Percentiles rank a stretch among this genome's conserved stretches.
phyloP scores from a whole-genome alignment of 1,140 invertebrate genomes.

The Aphelinus certus region DNA sequence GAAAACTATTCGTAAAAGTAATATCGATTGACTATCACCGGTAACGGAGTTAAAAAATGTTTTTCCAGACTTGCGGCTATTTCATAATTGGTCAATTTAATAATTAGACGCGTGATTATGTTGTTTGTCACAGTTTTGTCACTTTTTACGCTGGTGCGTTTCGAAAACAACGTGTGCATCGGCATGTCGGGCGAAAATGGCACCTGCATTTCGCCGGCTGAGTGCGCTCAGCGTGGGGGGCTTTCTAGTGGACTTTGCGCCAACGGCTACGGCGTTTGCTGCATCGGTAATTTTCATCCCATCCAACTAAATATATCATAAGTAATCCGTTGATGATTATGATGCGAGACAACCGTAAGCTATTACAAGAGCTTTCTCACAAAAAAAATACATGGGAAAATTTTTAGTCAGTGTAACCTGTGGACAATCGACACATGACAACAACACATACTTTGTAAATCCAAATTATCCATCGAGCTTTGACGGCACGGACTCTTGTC shows the following conservation, averaged over 20 bases:
- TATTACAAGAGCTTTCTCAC: neutral
- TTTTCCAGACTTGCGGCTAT: no score
- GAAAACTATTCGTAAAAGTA: no score
- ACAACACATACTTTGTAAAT: conserved; percentile 87
- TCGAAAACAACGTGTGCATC: conserved; percentile 75
- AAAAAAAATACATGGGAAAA: neutral
- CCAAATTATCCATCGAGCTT: conserved; percentile 78
- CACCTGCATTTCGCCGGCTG: conserved; percentile 75
- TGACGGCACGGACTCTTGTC: conserved; percentile 83
- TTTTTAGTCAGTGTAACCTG: conserved; percentile 77
- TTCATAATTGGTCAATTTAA: no score
- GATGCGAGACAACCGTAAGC: neutral
- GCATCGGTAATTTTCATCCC: conserved; percentile 69
- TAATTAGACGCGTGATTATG: neutral
- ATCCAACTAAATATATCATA: neutral
- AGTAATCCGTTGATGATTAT: neutral
- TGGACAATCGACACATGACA: conserved; percentile 78
- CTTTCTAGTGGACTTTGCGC: conserved; percentile 79
- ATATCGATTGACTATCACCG: no score
- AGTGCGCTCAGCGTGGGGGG: conserved; percentile 75
- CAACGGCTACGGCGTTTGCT: conserved; percentile 79
- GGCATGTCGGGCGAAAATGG: conserved; percentile 79
- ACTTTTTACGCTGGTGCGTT: conserved; percentile 79
- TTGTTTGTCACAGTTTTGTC: conserved; percentile 70
- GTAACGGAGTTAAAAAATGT: no score